Conservation (phyloP, 2,113 vertebrate genomes). For the Phocoena sinus region DNA sequence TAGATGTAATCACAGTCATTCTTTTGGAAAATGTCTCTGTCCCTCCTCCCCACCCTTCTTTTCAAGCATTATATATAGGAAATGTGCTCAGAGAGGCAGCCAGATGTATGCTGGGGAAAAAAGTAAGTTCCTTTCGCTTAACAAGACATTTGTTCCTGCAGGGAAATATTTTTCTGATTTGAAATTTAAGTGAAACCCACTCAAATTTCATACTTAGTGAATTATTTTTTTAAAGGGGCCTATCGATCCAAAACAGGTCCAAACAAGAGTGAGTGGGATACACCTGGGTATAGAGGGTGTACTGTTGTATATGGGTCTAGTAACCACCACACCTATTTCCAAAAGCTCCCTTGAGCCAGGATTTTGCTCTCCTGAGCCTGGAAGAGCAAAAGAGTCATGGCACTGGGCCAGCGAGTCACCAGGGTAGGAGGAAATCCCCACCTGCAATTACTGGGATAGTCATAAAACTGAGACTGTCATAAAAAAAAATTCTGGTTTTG, state of each 20-base stretch:
- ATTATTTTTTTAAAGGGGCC: constrained; percentile 61
- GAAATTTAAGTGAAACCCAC: constrained; percentile 16
- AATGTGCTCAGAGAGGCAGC: neutral
- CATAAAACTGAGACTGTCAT: constrained; percentile 51
- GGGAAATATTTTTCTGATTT: neutral
- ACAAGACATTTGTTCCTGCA: neutral
- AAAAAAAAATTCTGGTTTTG: constrained; percentile 18
- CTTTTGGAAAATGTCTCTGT: neutral
- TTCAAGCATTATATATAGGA: neutral
- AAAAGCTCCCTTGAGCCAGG: constrained; percentile 74
- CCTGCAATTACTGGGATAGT: constrained; percentile 66
- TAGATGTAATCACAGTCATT: neutral
- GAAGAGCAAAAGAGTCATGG: constrained; percentile 56
- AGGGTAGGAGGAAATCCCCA: constrained; percentile 68
- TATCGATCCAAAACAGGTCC: constrained; percentile 70
- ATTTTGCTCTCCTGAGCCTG: constrained; percentile 71
- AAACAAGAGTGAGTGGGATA: constrained; percentile 69
- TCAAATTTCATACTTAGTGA: neutral
- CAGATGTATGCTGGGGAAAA: neutral
- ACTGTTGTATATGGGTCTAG: constrained; percentile 73
- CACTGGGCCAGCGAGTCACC: constrained; percentile 68
- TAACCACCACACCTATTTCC: constrained; percentile 74
- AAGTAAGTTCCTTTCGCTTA: neutral
- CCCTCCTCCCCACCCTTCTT: neutral
- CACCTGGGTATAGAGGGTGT: constrained; percentile 68